Evolutionary conservation across 2,888 invertebrate genomes (phyloP).

Genomic region (Xestobium rufovillosum): DNA sequence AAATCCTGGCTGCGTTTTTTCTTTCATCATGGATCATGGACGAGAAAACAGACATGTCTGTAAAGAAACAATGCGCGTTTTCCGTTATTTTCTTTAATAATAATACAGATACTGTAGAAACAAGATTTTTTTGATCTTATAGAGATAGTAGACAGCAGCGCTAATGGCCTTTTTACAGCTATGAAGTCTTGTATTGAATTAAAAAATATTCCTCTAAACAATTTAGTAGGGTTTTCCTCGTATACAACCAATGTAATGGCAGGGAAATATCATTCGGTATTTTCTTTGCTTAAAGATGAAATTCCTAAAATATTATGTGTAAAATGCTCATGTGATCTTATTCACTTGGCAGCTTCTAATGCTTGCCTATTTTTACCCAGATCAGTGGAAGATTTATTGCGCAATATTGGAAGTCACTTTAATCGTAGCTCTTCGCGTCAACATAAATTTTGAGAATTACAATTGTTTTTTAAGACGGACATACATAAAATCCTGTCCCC

Average conservation of each 20-base stretch:
- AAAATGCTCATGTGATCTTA: constrained; percentile 33
- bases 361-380: constrained; percentile 31
- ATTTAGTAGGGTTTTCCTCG: constrained; percentile 13
- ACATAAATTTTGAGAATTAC: constrained; percentile 29
- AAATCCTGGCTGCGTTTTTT: neutral
- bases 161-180: constrained; percentile 2
- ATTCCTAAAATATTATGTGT: constrained; percentile 27
- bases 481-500: constrained; percentile 31
- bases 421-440: constrained; percentile 22
- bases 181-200: neutral
- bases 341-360: constrained; percentile 27
- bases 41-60: neutral
- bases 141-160: constrained; percentile 2
- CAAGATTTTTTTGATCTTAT: constrained; percentile 8
- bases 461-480: constrained; percentile 30
- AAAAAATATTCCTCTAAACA: constrained; percentile 3
- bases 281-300: constrained; percentile 15
- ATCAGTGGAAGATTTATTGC: constrained; percentile 21
- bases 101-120: constrained; percentile 3
- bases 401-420: constrained; percentile 29
- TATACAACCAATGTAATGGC: constrained; percentile 32
- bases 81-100: constrained; percentile 2
- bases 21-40: too few relatives aligned
- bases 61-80: constrained; percentile 8
- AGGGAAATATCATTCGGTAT: constrained; percentile 21